phyloP scores from a whole-genome alignment of 53 echinoderm and acorn worm genomes.

The Temnopleurus reevesii region DNA sequence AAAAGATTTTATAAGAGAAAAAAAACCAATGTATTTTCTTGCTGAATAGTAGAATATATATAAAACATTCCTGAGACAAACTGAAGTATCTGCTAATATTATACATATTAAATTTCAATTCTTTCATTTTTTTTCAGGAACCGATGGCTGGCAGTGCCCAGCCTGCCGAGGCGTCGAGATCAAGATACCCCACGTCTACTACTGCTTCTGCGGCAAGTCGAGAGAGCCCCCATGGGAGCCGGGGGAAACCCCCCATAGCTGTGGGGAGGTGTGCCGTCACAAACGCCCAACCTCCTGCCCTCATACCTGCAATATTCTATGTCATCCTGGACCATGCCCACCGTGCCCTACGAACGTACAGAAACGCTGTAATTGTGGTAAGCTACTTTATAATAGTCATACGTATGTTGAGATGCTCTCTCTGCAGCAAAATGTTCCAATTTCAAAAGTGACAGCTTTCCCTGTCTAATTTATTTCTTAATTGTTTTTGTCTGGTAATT shows the following conservation, averaged over 20 bases:
- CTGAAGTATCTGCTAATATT: too few species aligned
- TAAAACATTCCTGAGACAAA: too few species aligned
- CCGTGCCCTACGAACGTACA: conserved; percentile 86
- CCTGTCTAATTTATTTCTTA: too few species aligned
- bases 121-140: conserved; percentile 67
- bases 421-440: too few species aligned
- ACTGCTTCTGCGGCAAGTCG: conserved; percentile 89
- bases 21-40: too few species aligned
- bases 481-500: too few species aligned
- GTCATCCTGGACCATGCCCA: conserved; percentile 97
- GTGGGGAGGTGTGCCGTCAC: conserved; percentile 90
- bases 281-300: conserved; percentile 77
- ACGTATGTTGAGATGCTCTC: too few species aligned
- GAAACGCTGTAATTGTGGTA: conserved; percentile 71
- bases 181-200: conserved; percentile 86
- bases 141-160: conserved; percentile 96
- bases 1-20: too few species aligned
- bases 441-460: too few species aligned
- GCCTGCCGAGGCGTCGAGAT: conserved; percentile 75
- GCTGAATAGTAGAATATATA: too few species aligned
- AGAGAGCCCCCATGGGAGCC: conserved; percentile 79
- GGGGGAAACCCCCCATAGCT: conserved; percentile 94
- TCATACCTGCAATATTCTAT: conserved; percentile 90
- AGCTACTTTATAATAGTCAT: too few species aligned
- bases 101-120: too few species aligned